Base-by-base conservation (phyloP, 23 tunicate species). In the Styela plicata region DNA sequence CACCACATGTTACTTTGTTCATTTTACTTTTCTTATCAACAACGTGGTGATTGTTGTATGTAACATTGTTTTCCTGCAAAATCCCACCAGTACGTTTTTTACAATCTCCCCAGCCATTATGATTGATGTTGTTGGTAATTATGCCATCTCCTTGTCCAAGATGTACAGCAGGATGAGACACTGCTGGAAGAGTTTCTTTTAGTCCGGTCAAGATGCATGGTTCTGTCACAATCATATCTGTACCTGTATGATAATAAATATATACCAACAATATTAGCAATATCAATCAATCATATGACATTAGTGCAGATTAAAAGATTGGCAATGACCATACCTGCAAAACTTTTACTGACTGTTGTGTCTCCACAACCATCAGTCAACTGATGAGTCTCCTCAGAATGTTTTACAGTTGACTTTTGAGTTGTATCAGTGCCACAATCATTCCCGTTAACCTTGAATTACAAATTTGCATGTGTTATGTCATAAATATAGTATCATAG, bases 21-120 rank as follows among this genome's bases (percentile, higher is more conserved):
- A 13, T 44, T 44, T 44, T 44, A 13, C 13, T 7, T 44, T 7
- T 44, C 13, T 44, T 44, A 44, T 44, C 57, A 5, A 7, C 57
- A 7, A 44, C 13, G 7, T 44, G 10, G 13, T 44, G 57, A 44
- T 44, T 44, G 13, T 44, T 44, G 57, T 13, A 44, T 7, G 57
- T 5, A 44, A 44, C 57, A 32, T 71, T 71, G 77, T 34, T 71
- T 71, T 71, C 77, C 17, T 71, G 77, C 16, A 71, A 34, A 17
- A 71, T 71, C 5, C 77, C 77, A 3, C 35, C 77, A 32, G 34
- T 29, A 32, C 36, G 34, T 36, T 71, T 71, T 36, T 71, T 71
- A 5, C 34, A 32, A 71, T 71, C 37, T 20, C 34, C 77, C 77
- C 77, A 71, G 29, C 77, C 77, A 34, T 71, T 71, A 32, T 71